phyloP scores from a whole-genome alignment of 2,113 vertebrate species.

The human (Homo sapiens) region GRCh38 chr7:66828501-66829000 shows the following conservation, averaged over 20 bases:
- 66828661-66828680: background rate
- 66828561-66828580: background rate
- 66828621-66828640: background rate
- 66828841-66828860: no score
- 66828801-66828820: no score
- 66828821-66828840: no score
- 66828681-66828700: background rate
- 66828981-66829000: no score
- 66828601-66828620: background rate
- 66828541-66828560: background rate
- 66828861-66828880: no score
- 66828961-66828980: no score
- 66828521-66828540: background rate
- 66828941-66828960: no score
- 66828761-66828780: background rate
- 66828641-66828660: fast-evolving
- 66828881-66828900: no score
- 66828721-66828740: no score
- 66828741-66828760: background rate
- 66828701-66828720: background rate
- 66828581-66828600: background rate
- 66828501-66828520: background rate
- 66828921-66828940: no score
- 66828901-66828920: no score
- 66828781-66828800: no score